These are phyloP conservation scores for Tetropium fuscum DNA, from an alignment of 2,888 invertebrate genomes.

Conservation along the genomic window DNA sequence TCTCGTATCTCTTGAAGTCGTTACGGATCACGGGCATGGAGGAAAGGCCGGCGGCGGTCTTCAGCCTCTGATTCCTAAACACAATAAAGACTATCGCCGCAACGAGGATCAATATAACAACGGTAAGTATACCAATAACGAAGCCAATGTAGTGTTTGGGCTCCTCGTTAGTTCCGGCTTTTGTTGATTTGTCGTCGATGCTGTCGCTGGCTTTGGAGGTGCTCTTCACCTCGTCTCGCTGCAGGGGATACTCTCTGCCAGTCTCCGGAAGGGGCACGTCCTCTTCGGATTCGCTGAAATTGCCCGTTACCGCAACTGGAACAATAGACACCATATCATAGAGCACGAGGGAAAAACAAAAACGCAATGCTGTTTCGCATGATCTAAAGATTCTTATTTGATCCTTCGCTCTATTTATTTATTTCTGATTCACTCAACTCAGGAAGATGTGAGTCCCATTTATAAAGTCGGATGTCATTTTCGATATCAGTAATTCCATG, in stretches of 20 bases:
- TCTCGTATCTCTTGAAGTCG: slow-evolving; percentile 63
- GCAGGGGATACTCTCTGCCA: slow-evolving; percentile 74
- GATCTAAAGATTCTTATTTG: too few relatives aligned
- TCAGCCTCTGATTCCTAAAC: slow-evolving; percentile 72
- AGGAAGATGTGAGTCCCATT: too few relatives aligned
- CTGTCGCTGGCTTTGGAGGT: slow-evolving; percentile 64
- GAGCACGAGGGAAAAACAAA: too few relatives aligned
- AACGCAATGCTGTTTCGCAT: neutral
- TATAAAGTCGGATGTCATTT: too few relatives aligned
- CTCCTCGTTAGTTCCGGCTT: slow-evolving; percentile 66
- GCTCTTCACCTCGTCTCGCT: slow-evolving; percentile 77
- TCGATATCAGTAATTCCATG: too few relatives aligned
- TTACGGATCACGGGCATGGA: slow-evolving; percentile 30
- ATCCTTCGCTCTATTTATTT: too few relatives aligned
- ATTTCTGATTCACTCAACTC: too few relatives aligned
- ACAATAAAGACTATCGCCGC: slow-evolving; percentile 79
- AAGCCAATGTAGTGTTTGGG: slow-evolving; percentile 74
- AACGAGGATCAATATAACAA: slow-evolving; percentile 78
- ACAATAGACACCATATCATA: slow-evolving; percentile 37
- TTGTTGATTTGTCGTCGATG: slow-evolving; percentile 24
- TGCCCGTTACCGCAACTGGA: slow-evolving; percentile 71
- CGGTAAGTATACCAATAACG: slow-evolving; percentile 78
- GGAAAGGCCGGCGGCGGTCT: slow-evolving; percentile 58
- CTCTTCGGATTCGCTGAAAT: slow-evolving; percentile 74
- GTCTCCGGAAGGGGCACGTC: slow-evolving; percentile 61